Evolutionary conservation across 2,888 invertebrate species (phyloP).

Genomic region (Cerastis rubricosa): DNA sequence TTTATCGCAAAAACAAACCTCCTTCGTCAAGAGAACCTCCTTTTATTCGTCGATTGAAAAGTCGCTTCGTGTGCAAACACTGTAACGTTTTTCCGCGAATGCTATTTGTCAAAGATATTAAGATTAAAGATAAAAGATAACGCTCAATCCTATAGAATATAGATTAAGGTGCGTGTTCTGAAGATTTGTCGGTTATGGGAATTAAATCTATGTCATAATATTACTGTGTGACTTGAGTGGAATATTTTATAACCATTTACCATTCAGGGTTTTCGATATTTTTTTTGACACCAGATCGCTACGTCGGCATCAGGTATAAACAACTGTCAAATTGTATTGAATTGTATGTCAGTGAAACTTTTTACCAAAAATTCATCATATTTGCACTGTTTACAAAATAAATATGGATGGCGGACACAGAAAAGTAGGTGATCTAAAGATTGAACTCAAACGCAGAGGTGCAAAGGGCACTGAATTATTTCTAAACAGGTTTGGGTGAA

Average conservation of each 20-base stretch:
- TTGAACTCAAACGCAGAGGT: too few species aligned
- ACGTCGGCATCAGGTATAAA: too few species aligned
- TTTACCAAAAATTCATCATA: too few species aligned
- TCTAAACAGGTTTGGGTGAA: too few species aligned
- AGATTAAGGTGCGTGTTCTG: neutral
- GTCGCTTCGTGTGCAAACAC: neutral
- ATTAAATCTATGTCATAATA: neutral
- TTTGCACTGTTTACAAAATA: too few species aligned
- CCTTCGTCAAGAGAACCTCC: neutral
- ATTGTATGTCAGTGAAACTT: too few species aligned
- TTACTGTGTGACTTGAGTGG: neutral
- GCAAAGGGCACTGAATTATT: too few species aligned
- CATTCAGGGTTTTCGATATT: too few species aligned
- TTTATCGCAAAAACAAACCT: neutral
- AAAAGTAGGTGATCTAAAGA: too few species aligned
- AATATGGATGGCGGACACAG: too few species aligned
- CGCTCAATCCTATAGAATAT: neutral
- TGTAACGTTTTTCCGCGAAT: slow-evolving; percentile 4
- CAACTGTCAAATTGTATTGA: too few species aligned
- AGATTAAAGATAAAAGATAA: slow-evolving; percentile 24
- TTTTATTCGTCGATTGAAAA: slow-evolving; percentile 1
- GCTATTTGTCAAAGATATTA: slow-evolving; percentile 45
- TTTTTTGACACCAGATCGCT: too few species aligned
- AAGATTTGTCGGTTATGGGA: neutral
- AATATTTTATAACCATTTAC: neutral